These are phyloP conservation scores for Drosophila willistoni DNA, from an alignment of 1,140 invertebrate species.

Conservation along the genomic window DNA sequence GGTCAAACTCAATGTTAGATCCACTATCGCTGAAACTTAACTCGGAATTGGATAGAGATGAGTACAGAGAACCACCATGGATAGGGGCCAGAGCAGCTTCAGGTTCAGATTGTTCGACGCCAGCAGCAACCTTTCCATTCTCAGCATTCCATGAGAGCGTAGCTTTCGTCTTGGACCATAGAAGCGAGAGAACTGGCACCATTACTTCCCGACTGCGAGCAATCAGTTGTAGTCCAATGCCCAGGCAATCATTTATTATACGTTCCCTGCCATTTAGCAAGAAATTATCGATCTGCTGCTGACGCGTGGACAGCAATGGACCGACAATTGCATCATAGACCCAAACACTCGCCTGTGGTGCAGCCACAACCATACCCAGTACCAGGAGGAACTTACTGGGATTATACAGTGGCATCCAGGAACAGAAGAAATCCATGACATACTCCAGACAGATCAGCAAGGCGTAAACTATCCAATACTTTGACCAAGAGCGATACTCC, in stretches of 20 bases:
- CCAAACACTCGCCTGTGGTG: conserved; percentile 63
- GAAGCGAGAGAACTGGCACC: conserved; percentile 13
- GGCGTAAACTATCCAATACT: conserved; percentile 65
- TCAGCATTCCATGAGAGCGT: too few species aligned
- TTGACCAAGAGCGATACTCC: conserved; percentile 43
- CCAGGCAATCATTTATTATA: conserved; percentile 28
- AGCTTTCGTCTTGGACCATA: conserved; percentile 31
- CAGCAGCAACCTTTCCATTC: not conserved
- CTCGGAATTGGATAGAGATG: not conserved
- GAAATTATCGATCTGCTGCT: conserved; percentile 49
- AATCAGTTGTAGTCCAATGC: not conserved
- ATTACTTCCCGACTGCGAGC: not conserved
- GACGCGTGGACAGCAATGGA: conserved; percentile 42
- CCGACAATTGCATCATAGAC: conserved; percentile 50
- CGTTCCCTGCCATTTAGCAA: conserved; percentile 36
- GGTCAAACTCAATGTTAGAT: not conserved
- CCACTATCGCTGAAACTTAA: not conserved
- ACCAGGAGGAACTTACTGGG: conserved; percentile 53
- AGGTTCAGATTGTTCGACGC: not conserved
- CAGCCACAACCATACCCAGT: conserved; percentile 50
- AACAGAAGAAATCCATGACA: conserved; percentile 40
- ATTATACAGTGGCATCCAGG: conserved; percentile 57
- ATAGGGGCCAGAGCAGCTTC: too few species aligned
- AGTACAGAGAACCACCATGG: not conserved
- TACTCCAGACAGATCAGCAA: conserved; percentile 46